A percentile compares a stretch with the other conserved stretches of the same genome.
Evolutionary conservation across 1,140 invertebrate species (phyloP).

Genomic region (Mylabris phalerata): DNA sequence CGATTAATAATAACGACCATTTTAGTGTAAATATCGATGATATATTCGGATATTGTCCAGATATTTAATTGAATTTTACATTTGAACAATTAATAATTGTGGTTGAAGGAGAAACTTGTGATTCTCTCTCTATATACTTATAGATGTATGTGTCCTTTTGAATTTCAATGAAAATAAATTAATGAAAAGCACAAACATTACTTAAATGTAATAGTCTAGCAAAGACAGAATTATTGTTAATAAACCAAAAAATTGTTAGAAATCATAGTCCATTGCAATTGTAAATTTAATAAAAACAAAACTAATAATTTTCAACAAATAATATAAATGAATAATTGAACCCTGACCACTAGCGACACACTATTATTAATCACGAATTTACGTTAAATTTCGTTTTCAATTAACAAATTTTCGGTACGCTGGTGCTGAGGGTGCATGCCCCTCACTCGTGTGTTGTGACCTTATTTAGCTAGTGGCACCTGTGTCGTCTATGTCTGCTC

Average conservation of each 20-base stretch:
- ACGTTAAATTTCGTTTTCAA: neutral
- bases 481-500: constrained; percentile 34
- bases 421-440: constrained; percentile 25
- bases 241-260: no score
- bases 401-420: constrained; percentile 4
- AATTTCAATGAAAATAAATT: constrained; percentile 11
- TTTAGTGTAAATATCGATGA: no score
- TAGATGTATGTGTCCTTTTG: constrained; percentile 9
- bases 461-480: constrained; percentile 34
- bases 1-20: no score
- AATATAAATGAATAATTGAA: neutral
- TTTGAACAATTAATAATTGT: neutral
- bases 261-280: no score
- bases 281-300: neutral
- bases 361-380: neutral
- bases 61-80: neutral
- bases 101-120: constrained; percentile 13
- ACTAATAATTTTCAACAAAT: neutral
- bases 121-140: neutral
- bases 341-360: constrained; percentile 9
- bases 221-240: no score
- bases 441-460: constrained; percentile 43
- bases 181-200: neutral
- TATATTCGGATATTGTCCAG: no score
- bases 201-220: no score